Base-by-base conservation (phyloP, 2,888 invertebrate genomes). In the Globia sparganii region DNA sequence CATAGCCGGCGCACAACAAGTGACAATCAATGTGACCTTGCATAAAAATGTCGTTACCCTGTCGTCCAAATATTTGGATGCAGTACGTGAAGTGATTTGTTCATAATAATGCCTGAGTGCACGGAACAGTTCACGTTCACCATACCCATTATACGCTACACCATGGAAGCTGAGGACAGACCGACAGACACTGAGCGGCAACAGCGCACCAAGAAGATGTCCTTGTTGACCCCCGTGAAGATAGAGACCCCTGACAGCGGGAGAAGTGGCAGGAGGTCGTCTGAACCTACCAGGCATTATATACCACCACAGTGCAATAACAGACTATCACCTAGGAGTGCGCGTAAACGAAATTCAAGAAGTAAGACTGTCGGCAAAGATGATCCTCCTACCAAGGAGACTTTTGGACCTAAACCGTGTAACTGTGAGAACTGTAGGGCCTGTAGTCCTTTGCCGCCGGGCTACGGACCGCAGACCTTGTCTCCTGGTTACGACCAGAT, bases 401-500 rank as follows among this genome's bases (percentile, higher is more conserved):
- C 87, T 62, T 91, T 94, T 58, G 95, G 96, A 31, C 94, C 92
- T 3, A 95, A 95, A 85, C 96, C 96, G 73, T 95, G 96, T 89
- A 95, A 95, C 85, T 97, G 96, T 90, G 96, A 95, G 85, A 95
- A 96, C 71, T 97, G 96, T 77, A 93, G 97, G 62, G 95, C 97
- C 0, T 95, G 97, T 1, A 97, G 97, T 83, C 97, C 97, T 0
- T 86, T 96, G 71, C 96, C 96, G 0, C 95, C 96, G 1, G 96
- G 96, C 0, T 96, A 96, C 77, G 96, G 96, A 0, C 95, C 94
- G 0, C 94, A 95, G 75, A 94, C 94, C 6, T 87, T 97, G 56
- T 97, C 97, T 37, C 97, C 97, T 65, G 97, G 98, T 93, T 99
- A 99, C 90, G 98, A 98, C 84, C 98, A 98, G 93, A 98, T 98